Conservation (phyloP, 2,797 vertebrate species). For the Taeniopygia guttata region DNA sequence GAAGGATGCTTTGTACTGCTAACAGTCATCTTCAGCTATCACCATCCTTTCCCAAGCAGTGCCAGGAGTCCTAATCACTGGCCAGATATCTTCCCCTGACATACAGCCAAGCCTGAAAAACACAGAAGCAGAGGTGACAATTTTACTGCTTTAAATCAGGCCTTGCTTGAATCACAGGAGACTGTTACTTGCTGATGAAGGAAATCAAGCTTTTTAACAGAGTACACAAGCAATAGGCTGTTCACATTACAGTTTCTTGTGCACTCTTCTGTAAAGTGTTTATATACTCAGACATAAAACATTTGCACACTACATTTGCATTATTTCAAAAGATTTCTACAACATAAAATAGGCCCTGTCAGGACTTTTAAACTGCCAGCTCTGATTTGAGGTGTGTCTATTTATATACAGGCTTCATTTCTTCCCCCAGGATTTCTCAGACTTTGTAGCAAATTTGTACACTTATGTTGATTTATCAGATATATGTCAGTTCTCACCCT, state of each 20-base stretch:
- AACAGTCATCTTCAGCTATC: not conserved
- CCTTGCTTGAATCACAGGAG: not conserved
- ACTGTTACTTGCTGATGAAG: not conserved
- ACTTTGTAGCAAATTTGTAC: not conserved
- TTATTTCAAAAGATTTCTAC: not conserved
- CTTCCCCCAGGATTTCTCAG: not conserved
- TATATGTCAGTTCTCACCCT: not conserved
- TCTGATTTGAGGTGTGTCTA: not conserved
- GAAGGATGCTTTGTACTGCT: not conserved
- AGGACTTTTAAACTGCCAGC: not conserved
- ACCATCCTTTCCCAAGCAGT: not conserved
- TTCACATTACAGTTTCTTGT: not conserved
- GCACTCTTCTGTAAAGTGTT: not conserved
- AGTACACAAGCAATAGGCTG: not conserved
- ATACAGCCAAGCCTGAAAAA: not conserved
- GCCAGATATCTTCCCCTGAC: not conserved
- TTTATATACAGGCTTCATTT: not conserved
- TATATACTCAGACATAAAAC: not conserved
- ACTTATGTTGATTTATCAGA: not conserved
- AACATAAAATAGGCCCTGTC: not conserved
- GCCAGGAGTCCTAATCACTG: not conserved
- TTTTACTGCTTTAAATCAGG: not conserved
- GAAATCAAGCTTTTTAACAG: not conserved
- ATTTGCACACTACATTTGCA: not conserved
- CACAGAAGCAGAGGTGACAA: not conserved